Conservation (phyloP, 2,888 invertebrate genomes). For the Tetropium fuscum region DNA sequence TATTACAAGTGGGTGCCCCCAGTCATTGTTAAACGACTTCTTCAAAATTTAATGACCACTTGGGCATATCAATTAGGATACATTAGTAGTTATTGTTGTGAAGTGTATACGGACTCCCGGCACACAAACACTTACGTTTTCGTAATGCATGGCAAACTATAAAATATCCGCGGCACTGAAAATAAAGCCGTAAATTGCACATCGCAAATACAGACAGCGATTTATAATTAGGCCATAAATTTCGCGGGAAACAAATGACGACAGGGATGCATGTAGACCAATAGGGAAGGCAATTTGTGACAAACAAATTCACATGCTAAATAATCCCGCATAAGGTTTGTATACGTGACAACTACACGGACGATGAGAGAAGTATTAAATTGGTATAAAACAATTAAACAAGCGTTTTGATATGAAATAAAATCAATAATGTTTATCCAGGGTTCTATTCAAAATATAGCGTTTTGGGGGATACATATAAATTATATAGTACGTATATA, state of each 20-base stretch:
- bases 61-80: constrained; percentile 43
- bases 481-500: neutral
- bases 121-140: constrained; percentile 15
- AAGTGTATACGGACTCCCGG: constrained; percentile 19
- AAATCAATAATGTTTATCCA: constrained; percentile 8
- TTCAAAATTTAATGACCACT: constrained; percentile 49
- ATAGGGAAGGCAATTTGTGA: constrained; percentile 65
- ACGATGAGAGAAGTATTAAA: constrained; percentile 38
- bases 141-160: constrained; percentile 8
- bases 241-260: constrained; percentile 64
- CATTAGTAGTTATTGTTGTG: constrained; percentile 41
- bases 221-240: constrained; percentile 66
- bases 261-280: constrained; percentile 65
- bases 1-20: constrained; percentile 29
- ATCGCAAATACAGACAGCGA: constrained; percentile 60
- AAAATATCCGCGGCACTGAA: constrained; percentile 24
- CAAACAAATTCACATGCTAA: constrained; percentile 61
- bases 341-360: constrained; percentile 46
- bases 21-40: constrained; percentile 38
- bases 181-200: constrained; percentile 55
- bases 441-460: neutral
- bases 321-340: constrained; percentile 52
- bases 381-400: constrained; percentile 39
- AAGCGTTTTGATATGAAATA: constrained; percentile 20
- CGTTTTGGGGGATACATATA: neutral